phyloP scores from a whole-genome alignment of 2,888 invertebrate species.

The Hololepta plana region DNA sequence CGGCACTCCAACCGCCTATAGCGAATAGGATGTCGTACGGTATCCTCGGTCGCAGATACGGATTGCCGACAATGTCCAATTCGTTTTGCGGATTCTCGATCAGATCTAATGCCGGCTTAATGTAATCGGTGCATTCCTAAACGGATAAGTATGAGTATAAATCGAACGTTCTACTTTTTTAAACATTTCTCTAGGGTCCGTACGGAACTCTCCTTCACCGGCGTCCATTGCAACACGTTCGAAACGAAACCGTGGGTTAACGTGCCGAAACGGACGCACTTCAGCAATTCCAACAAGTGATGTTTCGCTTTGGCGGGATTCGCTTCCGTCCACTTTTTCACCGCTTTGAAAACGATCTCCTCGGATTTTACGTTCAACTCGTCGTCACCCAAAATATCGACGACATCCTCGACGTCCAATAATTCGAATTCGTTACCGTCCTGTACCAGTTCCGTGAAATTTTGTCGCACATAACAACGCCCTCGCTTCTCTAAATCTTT shows the following conservation, averaged over 20 bases:
- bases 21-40: conserved; percentile 65
- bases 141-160: conserved; percentile 27
- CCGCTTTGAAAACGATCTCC: conserved; percentile 55
- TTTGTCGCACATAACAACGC: conserved; percentile 20
- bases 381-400: conserved; percentile 47
- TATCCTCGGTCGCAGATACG: conserved; percentile 49
- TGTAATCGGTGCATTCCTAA: conserved; percentile 17
- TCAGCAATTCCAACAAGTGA: conserved; percentile 39
- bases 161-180: conserved; percentile 2
- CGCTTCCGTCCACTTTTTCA: conserved; percentile 51
- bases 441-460: conserved; percentile 32
- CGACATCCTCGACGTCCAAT: conserved; percentile 39
- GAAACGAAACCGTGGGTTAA: conserved; percentile 21
- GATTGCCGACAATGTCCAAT: conserved; percentile 20
- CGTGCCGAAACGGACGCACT: conserved; percentile 48
- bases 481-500: conserved; percentile 43
- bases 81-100: conserved; percentile 11
- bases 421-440: conserved; percentile 45
- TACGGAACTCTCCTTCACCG: conserved; percentile 12
- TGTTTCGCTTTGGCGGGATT: conserved; percentile 33
- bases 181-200: conserved; percentile 1
- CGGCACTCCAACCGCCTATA: conserved; percentile 72
- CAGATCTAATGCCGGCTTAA: conserved; percentile 12
- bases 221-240: conserved; percentile 13
- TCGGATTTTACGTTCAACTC: conserved; percentile 54